These are phyloP conservation scores for Lypha dubia DNA, from an alignment of 2,888 invertebrate genomes.

Conservation along the genomic window DNA sequence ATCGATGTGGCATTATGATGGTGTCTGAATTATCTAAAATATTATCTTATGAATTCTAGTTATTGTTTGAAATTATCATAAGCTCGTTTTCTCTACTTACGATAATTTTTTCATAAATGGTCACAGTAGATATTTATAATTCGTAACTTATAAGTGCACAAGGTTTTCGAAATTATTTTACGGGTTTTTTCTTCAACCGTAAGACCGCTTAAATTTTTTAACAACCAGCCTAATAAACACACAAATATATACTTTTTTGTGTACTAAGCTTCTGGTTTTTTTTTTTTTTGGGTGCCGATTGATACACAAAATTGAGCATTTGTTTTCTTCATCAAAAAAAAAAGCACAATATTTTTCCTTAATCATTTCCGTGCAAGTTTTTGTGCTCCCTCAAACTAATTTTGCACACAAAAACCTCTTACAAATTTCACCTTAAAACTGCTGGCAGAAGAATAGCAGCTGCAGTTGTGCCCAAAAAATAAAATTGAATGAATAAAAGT, in stretches of 20 bases:
- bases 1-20: too few species aligned
- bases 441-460: conserved; percentile 49
- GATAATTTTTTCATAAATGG: too few species aligned
- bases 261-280: background rate
- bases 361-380: conserved; percentile 55
- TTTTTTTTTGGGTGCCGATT: background rate
- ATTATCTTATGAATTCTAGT: too few species aligned
- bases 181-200: too few species aligned
- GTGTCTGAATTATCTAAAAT: too few species aligned
- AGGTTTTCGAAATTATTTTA: too few species aligned
- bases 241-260: background rate
- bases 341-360: conserved; percentile 21
- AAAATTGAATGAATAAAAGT: conserved; percentile 13
- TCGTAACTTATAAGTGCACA: too few species aligned
- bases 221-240: background rate
- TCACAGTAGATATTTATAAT: too few species aligned
- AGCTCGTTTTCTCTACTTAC: too few species aligned
- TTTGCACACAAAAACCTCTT: conserved; percentile 32
- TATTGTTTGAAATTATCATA: too few species aligned
- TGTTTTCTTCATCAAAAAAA: conserved; percentile 1
- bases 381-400: conserved; percentile 14
- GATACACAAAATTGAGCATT: background rate
- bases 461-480: conserved; percentile 41
- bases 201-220: too few species aligned
- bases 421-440: conserved; percentile 63